Evolutionary conservation across 2,797 vertebrate genomes (phyloP), one percentile per base, ranked within the genome.

Genomic region (Microctenopoma stevenorrisi): DNA sequence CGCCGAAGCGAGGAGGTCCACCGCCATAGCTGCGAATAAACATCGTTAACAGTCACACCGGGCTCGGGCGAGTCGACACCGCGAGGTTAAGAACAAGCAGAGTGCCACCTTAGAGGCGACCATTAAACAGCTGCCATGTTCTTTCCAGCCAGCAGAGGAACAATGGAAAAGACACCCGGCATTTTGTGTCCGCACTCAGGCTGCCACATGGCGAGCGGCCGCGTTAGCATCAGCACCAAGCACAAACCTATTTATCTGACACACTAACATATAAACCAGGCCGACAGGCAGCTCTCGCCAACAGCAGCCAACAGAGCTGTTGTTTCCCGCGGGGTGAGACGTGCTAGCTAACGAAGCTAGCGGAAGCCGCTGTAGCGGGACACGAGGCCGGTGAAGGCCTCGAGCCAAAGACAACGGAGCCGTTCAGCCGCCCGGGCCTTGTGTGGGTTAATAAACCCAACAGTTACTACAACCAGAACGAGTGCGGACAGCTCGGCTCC

Each of bases 1-100:
- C 97, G 76, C 97, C 97, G 72, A 99, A 99, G 44, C 98, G 96
- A 46, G 96, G 96, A 0, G 95, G 96, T 26, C 97, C 97, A 1
- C 90, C 93, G 74, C 95, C 95, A 79, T 94, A 95, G 77, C 96
- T 98, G 63, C 3, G 48, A 55, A 11, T 0, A 56, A 18, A 53
- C 5, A n/a, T 2, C 2, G 4, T 5, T 16, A 12, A 43, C n/a
- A 5, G 44, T 69, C 38, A 4, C 0, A 2, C 0, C 2, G 1
- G 1, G 0, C 5, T 15, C 18, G 0, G 3, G 5, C 11, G 0
- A 7, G 12, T 7, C 26, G 0, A 5, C 5, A 4, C 3, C 7
- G 7, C 4, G 16, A 2, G 7, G 8, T 50, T 48, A 14, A 30
- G 35, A 3, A 14, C 2, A 0, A 56, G 12, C 2, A 3, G 0